Evolutionary conservation across 2,888 invertebrate genomes (phyloP).

Genomic region (Vesta saturnalis): DNA sequence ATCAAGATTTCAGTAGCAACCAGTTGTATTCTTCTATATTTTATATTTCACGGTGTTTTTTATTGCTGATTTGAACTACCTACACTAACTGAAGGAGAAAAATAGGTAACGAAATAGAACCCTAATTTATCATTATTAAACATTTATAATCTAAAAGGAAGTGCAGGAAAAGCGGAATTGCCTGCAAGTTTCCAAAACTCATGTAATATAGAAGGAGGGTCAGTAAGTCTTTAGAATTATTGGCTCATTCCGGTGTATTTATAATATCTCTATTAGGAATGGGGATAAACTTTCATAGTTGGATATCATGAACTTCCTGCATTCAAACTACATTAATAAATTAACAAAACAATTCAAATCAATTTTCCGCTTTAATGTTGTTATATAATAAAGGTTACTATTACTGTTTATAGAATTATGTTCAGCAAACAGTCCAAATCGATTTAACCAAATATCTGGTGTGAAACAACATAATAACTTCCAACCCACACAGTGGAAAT

Average conservation of each 20-base stretch:
- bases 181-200: conserved; percentile 23
- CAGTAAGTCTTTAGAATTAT: conserved; percentile 17
- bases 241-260: conserved; percentile 12
- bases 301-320: background rate
- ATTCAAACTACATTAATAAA: background rate
- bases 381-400: no score
- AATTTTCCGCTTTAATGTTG: no score
- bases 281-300: background rate
- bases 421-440: no score
- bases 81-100: background rate
- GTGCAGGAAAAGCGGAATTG: conserved; percentile 13
- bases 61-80: background rate
- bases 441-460: no score
- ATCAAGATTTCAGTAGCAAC: conserved; percentile 17
- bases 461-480: no score
- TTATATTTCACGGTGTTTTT: background rate
- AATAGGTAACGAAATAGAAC: conserved; percentile 9
- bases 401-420: no score
- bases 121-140: conserved; percentile 18
- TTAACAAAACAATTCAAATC: no score
- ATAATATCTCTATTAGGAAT: conserved; percentile 19
- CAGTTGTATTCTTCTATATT: conserved; percentile 18
- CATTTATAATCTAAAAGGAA: conserved; percentile 16
- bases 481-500: no score
- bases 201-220: conserved; percentile 17